These are phyloP conservation scores for Lepidocyrtinus sp. DNA, from an alignment of 2,888 invertebrate genomes.

Conservation along the genomic window DNA sequence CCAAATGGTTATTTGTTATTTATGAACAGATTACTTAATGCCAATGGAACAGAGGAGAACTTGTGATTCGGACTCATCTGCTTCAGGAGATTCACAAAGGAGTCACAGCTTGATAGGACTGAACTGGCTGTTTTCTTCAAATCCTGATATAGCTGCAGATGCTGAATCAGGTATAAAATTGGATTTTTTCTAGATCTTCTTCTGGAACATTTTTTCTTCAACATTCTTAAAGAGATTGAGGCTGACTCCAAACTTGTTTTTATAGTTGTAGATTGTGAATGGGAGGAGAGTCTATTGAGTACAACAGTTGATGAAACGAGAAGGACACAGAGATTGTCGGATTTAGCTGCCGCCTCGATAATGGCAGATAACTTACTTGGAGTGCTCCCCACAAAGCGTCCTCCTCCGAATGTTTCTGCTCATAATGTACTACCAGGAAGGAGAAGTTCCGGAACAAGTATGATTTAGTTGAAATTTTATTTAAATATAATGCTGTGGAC, in stretches of 20 bases:
- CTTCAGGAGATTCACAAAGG: constrained; percentile 68
- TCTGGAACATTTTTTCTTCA: background rate
- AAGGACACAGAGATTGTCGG: constrained; percentile 41
- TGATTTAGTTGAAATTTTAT: background rate
- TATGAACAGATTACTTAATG: background rate
- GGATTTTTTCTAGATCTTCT: background rate
- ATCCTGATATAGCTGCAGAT: constrained; percentile 52
- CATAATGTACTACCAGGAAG: constrained; percentile 41
- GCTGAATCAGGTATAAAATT: constrained; percentile 44
- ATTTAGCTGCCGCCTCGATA: constrained; percentile 51
- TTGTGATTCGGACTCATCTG: constrained; percentile 64
- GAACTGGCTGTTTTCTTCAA: constrained; percentile 78
- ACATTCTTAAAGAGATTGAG: background rate
- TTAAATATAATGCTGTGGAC: background rate
- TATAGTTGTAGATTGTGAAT: constrained; percentile 19
- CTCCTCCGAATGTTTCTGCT: constrained; percentile 53
- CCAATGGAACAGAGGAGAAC: constrained; percentile 36
- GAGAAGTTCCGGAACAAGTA: constrained; percentile 51
- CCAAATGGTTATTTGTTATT: background rate
- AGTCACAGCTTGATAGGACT: constrained; percentile 77
- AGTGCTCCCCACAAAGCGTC: constrained; percentile 48
- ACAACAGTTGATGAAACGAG: too few relatives aligned
- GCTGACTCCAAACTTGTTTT: background rate
- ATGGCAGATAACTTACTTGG: constrained; percentile 54
- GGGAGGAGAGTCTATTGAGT: too few relatives aligned